Evolutionary conservation across 2,113 vertebrate species (phyloP), one percentile per base, ranked within the genome.

Genomic region (Chionis minor): DNA sequence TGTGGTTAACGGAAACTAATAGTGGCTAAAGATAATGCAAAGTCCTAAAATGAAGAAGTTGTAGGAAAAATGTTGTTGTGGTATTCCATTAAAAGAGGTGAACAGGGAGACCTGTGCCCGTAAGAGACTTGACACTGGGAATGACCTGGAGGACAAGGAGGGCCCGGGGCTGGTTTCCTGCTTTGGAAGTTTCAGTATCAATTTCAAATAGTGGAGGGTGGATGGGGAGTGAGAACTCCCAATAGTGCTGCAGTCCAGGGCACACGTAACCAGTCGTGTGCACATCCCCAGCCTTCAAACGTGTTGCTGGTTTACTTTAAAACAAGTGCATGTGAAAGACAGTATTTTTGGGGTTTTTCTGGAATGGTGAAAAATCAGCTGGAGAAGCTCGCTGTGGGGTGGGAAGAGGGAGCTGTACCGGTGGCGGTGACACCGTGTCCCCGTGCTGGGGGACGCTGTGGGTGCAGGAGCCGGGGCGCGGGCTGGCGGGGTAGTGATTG

Each of bases 231-330:
- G 61, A 33, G 30, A 58, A 3, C 30, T 59, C 55, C 28, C 0
- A 0, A 0, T 5, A 8, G 35, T 44, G 66, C 83, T 58, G 71
- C 7, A 0, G 1, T 17, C 11, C 73, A 12, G 75, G 86, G 20
- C 33, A 15, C 33, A 0, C 10, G 3, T 18, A 5, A 10, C 2
- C 3, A 0, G 8, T 28, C 4, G 2, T 0, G 6, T 26, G 1
- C 10, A 5, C 14, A 1, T 56, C 35, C 65, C 55, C 1, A 0
- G 26, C 0, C 0, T 12, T 45, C 38, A 40, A 3, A 44, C 4
- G 1, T 5, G 1, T 1, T 1, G 0, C 30, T 52, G 56, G 1
- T 17, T 73, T 35, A 11, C 52, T 45, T 61, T 44, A 42, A 20
- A 20, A 27, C 35, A 35, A 8, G n/a, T 2, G 32, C 61, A 5